Percentiles rank a stretch among this genome's conserved stretches.
These are phyloP conservation scores for Ibidorhyncha struthersii DNA, from an alignment of 2,113 vertebrate genomes.

Conservation along the genomic window DNA sequence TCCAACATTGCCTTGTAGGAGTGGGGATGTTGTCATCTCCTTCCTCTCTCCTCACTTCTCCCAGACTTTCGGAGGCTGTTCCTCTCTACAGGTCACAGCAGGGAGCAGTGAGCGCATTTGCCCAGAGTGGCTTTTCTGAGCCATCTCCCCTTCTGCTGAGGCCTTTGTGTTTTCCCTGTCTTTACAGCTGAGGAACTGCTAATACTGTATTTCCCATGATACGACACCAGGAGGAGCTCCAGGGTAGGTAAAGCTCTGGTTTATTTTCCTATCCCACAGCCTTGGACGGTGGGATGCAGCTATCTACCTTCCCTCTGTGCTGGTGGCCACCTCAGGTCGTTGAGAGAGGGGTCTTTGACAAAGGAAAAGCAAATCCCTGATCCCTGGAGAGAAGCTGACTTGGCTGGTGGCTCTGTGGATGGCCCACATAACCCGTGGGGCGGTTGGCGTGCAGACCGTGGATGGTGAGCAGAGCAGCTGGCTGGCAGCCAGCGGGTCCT, in stretches of 20 bases:
- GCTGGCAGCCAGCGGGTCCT: too few relatives aligned
- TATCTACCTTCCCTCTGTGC: too few relatives aligned
- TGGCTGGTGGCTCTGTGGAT: not conserved
- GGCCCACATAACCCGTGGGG: not conserved
- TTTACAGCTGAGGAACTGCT: rapidly evolving
- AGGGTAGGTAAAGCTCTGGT: not conserved
- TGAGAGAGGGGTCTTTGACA: too few relatives aligned
- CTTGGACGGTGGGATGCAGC: rapidly evolving
- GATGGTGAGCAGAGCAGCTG: not conserved
- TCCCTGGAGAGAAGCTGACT: not conserved
- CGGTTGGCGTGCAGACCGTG: rapidly evolving
- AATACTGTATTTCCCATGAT: rapidly evolving
- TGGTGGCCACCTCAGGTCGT: too few relatives aligned
- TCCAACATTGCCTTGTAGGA: not conserved
- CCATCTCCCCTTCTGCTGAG: not conserved
- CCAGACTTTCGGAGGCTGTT: not conserved
- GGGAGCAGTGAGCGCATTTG: not conserved
- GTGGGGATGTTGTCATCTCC: not conserved
- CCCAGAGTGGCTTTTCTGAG: not conserved
- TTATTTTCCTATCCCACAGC: rapidly evolving
- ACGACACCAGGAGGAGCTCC: constrained; percentile 51
- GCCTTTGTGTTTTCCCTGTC: not conserved
- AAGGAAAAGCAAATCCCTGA: too few relatives aligned
- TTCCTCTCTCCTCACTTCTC: too few relatives aligned
- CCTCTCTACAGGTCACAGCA: not conserved